Evolutionary conservation across 1,140 invertebrate genomes (phyloP), one percentile per base, ranked within the genome.

Genomic region (Tenebrio molitor): DNA sequence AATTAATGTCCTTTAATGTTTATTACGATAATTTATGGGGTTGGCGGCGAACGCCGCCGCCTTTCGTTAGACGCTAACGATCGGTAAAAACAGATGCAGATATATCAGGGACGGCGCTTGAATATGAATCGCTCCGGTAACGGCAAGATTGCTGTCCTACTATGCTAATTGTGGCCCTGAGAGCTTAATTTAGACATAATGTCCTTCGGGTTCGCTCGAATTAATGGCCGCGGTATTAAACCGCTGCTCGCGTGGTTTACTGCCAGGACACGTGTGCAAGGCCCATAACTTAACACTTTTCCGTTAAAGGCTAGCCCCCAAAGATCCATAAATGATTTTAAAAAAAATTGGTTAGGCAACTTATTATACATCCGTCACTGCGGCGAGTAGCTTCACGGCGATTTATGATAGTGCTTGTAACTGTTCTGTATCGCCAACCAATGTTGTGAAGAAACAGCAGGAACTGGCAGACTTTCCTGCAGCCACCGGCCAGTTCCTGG

Each of bases 41-140:
- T 67, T 44, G 50, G n/a, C 21, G 50, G 50, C 23, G 34, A 44
- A 67, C 64, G 64, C n/a, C 36, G 36, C 36, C 36, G 36, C 36
- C n/a, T 39, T 29, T 29, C 36, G 7, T 39, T 39, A 21, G 7
- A 34, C n/a, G n/a, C 25, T 68, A 68, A 68, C 65, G 65, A 68
- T 68, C 65, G 41, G 65, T 68, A 68, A 68, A 68, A 68, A 68
- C 65, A 68, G 65, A 68, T 68, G 65, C 65, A 50, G 65, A 66
- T 66, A 44, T 66, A 23, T 66, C 25, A 44, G 14, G 23, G 25
- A 66, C 64, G 64, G 42, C 25, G 23, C 39, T 44, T 66, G 64
- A 68, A 68, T 68, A 68, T 68, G 65, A 68, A 68, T 68, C 41
- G 41, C 63, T n/a, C 17, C 21, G 34, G 12, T 65, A 41, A 64